Base-by-base conservation (phyloP, 2,888 invertebrate genomes). In the Marronus borbonicus region DNA sequence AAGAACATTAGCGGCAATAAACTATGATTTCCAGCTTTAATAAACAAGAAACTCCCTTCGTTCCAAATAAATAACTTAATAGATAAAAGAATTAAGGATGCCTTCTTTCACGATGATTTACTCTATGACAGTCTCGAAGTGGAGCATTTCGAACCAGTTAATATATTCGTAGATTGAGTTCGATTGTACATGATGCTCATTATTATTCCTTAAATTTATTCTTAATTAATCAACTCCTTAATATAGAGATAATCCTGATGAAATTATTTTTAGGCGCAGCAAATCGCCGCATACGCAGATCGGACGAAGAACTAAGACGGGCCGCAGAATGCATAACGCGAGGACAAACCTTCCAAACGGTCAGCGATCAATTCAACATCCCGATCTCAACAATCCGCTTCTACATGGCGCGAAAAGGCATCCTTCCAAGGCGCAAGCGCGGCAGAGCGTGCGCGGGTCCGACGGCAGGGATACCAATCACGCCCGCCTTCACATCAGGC, bases 341-440 rank as follows among this genome's bases (percentile, higher is more conserved):
- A 76, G 96, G 96, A 0, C 94, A 94, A 89, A 96, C 96, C 84
- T 96, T 96, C 90, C 96, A 96, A 89, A 95, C 94, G 1, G 96
- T 96, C 44, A 95, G 95, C 78, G 95, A 95, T 85, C 94, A 94
- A 90, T 96, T 95, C 88, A 95, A 95, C 87, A 96, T 96, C 89
- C 96, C 96, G 79, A 96, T 96, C 81, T 95, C 95, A 44, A 96
- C 96, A 55, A 95, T 96, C 87, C 92, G 95, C 69, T 96, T 96
- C 88, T 96, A 95, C 89, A 96, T 96, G 96, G 96, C 95, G 17
- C 91, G 96, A 80, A 95, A 95, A 86, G 96, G 96, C 1, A 95
- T 96, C 76, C 87, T 96, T 80, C 95, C 95, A 60, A 91, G 93
- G 83, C 93, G 96, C 81, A 93, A 95, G 84, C 91, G 96, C 14